Evolutionary conservation across 2,113 vertebrate genomes (phyloP).

Genomic region (Empidonax traillii): DNA sequence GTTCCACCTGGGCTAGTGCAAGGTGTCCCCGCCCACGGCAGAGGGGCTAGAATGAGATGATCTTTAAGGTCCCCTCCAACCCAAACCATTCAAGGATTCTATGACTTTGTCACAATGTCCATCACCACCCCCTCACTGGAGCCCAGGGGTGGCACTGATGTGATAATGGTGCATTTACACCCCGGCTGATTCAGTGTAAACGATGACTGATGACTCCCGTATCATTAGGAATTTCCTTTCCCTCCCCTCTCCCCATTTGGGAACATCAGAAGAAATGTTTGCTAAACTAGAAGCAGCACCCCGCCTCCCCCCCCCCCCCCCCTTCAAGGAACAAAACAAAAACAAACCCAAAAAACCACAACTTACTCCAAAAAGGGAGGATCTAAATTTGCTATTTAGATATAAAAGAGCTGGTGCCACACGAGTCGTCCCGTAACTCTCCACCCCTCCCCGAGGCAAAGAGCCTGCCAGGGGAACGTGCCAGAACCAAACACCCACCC

Average conservation of each 20-base stretch:
- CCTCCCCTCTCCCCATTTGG: not conserved
- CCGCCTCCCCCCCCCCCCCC: not conserved
- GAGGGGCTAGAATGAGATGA: not conserved
- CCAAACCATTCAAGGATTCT: not conserved
- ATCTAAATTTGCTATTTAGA: not conserved
- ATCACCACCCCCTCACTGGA: not conserved
- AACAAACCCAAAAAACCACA: not conserved
- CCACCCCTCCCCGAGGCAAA: not conserved
- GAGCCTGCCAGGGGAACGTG: conserved; percentile 46
- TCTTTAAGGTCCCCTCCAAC: not conserved
- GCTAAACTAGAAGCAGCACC: not conserved
- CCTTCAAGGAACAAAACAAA: too few relatives aligned
- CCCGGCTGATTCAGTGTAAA: not conserved
- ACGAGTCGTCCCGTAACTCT: not conserved
- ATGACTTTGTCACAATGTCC: not conserved
- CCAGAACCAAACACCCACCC: conserved; percentile 5
- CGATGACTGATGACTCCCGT: not conserved
- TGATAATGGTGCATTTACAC: not conserved
- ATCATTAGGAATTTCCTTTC: not conserved
- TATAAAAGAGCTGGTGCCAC: not conserved
- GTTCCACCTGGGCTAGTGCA: not conserved
- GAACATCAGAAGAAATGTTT: not conserved
- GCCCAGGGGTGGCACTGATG: not conserved
- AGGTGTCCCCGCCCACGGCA: not conserved
- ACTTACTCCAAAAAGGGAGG: not conserved